Evolutionary conservation across 2,888 invertebrate genomes (phyloP).

Genomic region (Lepidocyrtinus sp.): DNA sequence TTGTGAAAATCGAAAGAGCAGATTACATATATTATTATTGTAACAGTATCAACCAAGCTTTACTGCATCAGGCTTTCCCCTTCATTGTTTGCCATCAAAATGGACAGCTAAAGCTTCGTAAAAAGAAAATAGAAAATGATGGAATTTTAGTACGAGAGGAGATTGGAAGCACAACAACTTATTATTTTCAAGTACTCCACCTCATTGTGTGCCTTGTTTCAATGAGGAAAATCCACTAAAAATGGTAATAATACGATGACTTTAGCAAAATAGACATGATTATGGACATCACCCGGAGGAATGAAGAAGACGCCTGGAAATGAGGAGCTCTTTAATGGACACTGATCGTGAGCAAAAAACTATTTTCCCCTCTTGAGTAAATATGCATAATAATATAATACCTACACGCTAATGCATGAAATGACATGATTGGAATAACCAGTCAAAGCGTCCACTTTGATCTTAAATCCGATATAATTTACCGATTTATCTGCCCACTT

Average conservation of each 20-base stretch:
- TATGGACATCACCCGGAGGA: neutral
- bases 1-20: neutral
- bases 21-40: neutral
- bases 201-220: neutral
- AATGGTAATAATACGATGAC: neutral
- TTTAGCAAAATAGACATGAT: neutral
- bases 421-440: slow-evolving; percentile 24
- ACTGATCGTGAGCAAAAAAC: no score
- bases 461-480: slow-evolving; percentile 34
- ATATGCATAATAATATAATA: neutral
- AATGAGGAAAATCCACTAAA: neutral
- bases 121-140: neutral
- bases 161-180: neutral
- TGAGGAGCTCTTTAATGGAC: neutral
- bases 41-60: neutral
- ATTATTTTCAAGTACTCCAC: neutral
- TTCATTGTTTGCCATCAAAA: neutral
- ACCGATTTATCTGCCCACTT: slow-evolving; percentile 41
- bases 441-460: slow-evolving; percentile 34
- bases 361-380: no score
- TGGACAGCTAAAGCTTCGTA: neutral
- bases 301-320: neutral
- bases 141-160: no score
- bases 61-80: neutral
- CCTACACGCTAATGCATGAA: slow-evolving; percentile 27